Percentiles rank a stretch among this genome's conserved stretches.
phyloP scores from a whole-genome alignment of 1,140 invertebrate genomes.

The Aleiodes sp. region DNA sequence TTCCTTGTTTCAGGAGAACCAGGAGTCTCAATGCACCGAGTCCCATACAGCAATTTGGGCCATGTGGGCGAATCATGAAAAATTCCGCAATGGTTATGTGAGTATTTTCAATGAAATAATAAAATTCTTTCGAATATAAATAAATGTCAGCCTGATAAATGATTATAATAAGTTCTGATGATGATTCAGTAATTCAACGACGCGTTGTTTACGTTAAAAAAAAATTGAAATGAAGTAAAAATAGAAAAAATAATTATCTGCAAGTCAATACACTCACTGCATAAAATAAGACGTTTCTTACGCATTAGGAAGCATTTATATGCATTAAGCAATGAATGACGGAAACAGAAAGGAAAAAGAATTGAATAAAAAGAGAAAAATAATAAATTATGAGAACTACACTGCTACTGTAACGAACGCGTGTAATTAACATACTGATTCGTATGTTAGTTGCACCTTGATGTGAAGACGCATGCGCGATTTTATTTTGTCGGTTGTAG shows the following conservation, averaged over 20 bases:
- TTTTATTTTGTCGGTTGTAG: conserved; percentile 4
- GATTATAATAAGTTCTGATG: no score
- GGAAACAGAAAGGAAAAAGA: no score
- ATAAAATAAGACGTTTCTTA: no score
- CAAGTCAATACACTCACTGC: no score
- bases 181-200: no score
- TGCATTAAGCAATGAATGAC: no score
- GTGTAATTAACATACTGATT: neutral
- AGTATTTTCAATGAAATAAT: conserved; percentile 65
- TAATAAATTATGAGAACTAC: neutral
- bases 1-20: conserved; percentile 81
- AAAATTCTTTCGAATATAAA: no score
- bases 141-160: no score
- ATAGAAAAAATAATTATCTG: no score
- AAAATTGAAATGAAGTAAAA: no score
- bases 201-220: no score
- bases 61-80: conserved; percentile 95
- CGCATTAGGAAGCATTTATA: no score
- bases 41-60: conserved; percentile 93
- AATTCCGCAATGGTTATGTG: conserved; percentile 96
- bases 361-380: neutral
- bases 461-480: conserved; percentile 35
- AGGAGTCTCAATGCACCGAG: conserved; percentile 92
- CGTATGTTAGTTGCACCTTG: conserved; percentile 9
- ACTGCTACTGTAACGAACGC: neutral